phyloP scores from a whole-genome alignment of 2,888 invertebrate species.

The Pollenia labialis region DNA sequence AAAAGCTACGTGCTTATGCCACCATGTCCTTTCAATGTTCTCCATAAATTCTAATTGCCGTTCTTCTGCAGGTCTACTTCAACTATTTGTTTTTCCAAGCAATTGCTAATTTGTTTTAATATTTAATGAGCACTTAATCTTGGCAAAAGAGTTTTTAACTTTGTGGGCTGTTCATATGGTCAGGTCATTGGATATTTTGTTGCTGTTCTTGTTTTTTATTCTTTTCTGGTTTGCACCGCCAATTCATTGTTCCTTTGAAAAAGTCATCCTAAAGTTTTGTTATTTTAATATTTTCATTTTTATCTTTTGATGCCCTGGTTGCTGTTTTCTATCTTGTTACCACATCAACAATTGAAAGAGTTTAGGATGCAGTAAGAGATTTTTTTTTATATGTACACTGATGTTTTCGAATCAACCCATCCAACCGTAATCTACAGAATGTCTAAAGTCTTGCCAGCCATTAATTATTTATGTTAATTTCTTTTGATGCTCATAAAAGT shows the following conservation, averaged over 20 bases:
- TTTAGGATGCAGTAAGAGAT: constrained; percentile 41
- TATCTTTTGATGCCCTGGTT: constrained; percentile 61
- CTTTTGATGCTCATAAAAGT: constrained; percentile 60
- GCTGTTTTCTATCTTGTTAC: constrained; percentile 10
- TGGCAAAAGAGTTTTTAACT: constrained; percentile 37
- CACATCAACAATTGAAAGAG: constrained; percentile 37
- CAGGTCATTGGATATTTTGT: constrained; percentile 48
- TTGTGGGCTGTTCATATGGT: constrained; percentile 52
- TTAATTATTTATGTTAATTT: constrained; percentile 71
- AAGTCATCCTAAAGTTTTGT: constrained; percentile 41
- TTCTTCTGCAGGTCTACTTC: neutral
- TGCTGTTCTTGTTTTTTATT: neutral
- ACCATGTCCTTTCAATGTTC: neutral
- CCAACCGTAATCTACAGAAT: constrained; percentile 55
- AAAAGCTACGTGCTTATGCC: neutral
- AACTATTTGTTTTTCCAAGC: constrained; percentile 46
- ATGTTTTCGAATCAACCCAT: constrained; percentile 31
- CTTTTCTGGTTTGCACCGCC: constrained; percentile 45
- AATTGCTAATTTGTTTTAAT: constrained; percentile 59
- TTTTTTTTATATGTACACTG: constrained; percentile 52
- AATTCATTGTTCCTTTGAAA: constrained; percentile 59
- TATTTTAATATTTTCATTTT: constrained; percentile 54
- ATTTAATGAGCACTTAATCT: constrained; percentile 47
- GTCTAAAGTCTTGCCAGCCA: constrained; percentile 61
- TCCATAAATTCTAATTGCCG: constrained; percentile 23